phyloP scores from a whole-genome alignment of 2,888 invertebrate genomes.

The Latrodectus elegans region DNA sequence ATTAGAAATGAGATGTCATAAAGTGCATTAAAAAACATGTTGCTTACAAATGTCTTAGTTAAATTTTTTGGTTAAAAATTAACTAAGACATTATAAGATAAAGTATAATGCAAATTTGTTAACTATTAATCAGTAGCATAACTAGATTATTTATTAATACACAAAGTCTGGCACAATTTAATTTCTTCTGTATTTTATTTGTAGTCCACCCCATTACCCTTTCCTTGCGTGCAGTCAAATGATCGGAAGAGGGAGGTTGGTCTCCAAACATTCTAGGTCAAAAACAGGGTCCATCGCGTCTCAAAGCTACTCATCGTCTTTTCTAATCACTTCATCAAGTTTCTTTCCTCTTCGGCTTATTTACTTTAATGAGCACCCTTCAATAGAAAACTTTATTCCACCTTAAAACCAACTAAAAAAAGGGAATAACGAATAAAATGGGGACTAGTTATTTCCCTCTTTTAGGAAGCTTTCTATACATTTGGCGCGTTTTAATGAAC shows the following conservation, averaged over 20 bases:
- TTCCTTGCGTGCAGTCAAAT: background rate
- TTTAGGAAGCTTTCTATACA: background rate
- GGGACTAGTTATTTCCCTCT: conserved; percentile 5
- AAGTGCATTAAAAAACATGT: too few species aligned
- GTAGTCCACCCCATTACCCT: background rate
- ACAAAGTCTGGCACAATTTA: background rate
- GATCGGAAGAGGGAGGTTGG: background rate
- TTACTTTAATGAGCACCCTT: conserved; percentile 34
- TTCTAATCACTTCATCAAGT: conserved; percentile 38
- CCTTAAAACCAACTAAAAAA: conserved; percentile 3
- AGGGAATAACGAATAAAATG: conserved; percentile 23
- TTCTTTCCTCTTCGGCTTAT: conserved; percentile 31
- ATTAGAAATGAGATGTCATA: too few species aligned
- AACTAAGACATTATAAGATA: too few species aligned
- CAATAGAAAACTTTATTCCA: conserved; percentile 14
- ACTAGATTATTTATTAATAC: background rate
- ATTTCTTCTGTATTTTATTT: background rate
- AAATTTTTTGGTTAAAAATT: too few species aligned
- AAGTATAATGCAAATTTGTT: too few species aligned
- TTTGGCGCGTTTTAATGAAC: background rate
- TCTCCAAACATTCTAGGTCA: background rate
- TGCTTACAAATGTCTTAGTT: too few species aligned
- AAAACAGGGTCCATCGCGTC: background rate
- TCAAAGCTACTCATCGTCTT: conserved; percentile 2
- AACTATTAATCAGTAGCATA: too few species aligned